Base-by-base conservation (phyloP, 2,888 invertebrate species). In the Trissolcus japonicus region DNA sequence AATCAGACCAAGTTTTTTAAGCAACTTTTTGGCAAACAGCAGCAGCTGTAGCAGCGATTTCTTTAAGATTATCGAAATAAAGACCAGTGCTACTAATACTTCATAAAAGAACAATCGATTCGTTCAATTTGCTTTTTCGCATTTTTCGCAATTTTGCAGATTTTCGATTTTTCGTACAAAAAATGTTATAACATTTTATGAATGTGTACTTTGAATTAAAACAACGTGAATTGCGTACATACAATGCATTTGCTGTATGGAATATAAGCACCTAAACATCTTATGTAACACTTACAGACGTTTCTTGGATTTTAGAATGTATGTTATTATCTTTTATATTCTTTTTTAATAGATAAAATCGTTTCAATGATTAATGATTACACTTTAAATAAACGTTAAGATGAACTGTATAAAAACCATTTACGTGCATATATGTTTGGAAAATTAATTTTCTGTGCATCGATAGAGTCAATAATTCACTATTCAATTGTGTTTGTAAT, bases 121-220 rank as follows among this genome's bases (percentile, higher is more conserved):
- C n/a, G n/a, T n/a, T n/a, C n/a, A n/a, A n/a, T n/a, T n/a, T n/a
- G n/a, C n/a, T n/a, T n/a, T n/a, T n/a, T n/a, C n/a, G n/a, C n/a
- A n/a, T n/a, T n/a, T n/a, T n/a, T n/a, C n/a, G n/a, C n/a, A n/a
- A n/a, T n/a, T n/a, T n/a, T n/a, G n/a, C n/a, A n/a, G n/a, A 67
- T 62, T 55, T 59, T 61, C 57, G 53, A n/a, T 21, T 50, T 67
- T 73, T 57, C 61, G 66, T 61, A 16, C 21, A 19, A 29, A 56
- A 73, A 73, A 59, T 73, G 55, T 67, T 74, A 74, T 61, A 51
- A 51, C 67, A 53, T 19, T 74, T 74, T 74, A 67, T 74, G 74
- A 61, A 74, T 67, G 67, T 35, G 11, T 61, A 57, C 67, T 55
- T 29, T 2, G 29, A 17, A 57, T 61, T 62, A 57, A 74, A 74